These are phyloP conservation scores for Drosophila bunnanda DNA, from an alignment of 2,888 invertebrate genomes.

Conservation along the genomic window DNA sequence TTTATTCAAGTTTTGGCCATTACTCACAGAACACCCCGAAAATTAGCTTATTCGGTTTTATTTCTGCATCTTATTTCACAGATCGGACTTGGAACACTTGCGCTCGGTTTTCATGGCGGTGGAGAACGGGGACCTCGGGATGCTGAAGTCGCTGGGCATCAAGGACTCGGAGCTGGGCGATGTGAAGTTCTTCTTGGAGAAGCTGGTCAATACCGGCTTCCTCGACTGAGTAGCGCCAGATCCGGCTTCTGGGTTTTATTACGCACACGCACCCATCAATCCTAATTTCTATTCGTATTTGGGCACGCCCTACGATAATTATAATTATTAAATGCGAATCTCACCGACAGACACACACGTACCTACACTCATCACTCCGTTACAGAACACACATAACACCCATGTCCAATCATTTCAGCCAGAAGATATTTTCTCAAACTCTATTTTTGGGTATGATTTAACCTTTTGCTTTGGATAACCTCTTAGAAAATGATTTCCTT, in stretches of 20 bases:
- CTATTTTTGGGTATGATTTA: constrained; percentile 50
- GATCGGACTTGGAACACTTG: constrained; percentile 95
- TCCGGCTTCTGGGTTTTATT: constrained; percentile 90
- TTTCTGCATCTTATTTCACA: constrained; percentile 85
- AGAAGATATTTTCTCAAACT: constrained; percentile 74
- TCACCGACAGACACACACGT: constrained; percentile 11
- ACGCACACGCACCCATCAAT: constrained; percentile 88
- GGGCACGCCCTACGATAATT: constrained; percentile 86
- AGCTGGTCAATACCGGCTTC: constrained; percentile 97
- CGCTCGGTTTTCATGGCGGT: constrained; percentile 98
- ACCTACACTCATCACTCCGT: constrained; percentile 21
- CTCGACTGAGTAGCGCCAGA: constrained; percentile 94
- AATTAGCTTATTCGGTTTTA: constrained; percentile 10
- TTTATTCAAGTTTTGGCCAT: constrained; percentile 29
- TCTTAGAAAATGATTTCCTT: constrained; percentile 20
- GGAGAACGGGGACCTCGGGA: constrained; percentile 96
- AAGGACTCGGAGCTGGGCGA: constrained; percentile 97
- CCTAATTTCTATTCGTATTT: constrained; percentile 90
- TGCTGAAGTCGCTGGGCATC: constrained; percentile 96
- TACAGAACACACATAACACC: constrained; percentile 10
- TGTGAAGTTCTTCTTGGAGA: constrained; percentile 98
- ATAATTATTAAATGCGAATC: constrained; percentile 79
- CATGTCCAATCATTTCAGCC: constrained; percentile 21
- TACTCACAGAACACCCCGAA: constrained; percentile 22
- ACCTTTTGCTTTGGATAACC: constrained; percentile 25